Base-by-base conservation (phyloP, 1,140 invertebrate species). In the Camponotus vicinus region DNA sequence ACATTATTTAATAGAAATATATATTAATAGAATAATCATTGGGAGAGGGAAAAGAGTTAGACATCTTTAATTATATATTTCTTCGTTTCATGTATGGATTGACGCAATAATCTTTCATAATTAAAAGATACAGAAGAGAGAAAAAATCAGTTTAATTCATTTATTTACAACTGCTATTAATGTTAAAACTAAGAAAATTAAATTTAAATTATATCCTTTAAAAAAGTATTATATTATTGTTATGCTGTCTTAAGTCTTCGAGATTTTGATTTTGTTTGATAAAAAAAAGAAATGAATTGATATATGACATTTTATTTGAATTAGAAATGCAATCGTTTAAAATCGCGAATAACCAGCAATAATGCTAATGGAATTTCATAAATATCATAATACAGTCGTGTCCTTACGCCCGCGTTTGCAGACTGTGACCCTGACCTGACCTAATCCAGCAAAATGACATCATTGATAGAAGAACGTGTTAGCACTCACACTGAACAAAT, bases 391-490 rank as follows among this genome's bases (percentile, higher is more conserved):
- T 45, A 32, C 13, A 27, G 11, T 73, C 37, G 8, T 34, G 5
- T 52, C 45, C 15, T 34, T 15, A 27, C 5, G 2, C 3, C n/a
- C 6, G 15, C 18, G 27, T 73, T 73, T 45, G 32, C n/a, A n/a
- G 42, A 0, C 11, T 18, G 18, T 59, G 18, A n/a, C 69, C 69
- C 55, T 75, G 79, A 83, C 79, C 69, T 83, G 69, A 40, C 40
- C 79, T 75, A 83, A 75, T 73, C 79, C 18, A 75, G 55, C 27
- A n/a, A 15, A 15, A 61, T 83, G 69, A 83, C 42, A 61, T 83
- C 69, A 75, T 40, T 45, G 55, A 75, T n/a, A 83, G 69, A n/a
- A 21, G 69, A 27, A 82, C 75, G 55, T 63, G 40, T 37, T 45
- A 45, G 67, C 69, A 73, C 52, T 40, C 73, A 57, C 27, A 61